Conservation (phyloP, 2,797 vertebrate species). For the Phylloscopus collybita region DNA sequence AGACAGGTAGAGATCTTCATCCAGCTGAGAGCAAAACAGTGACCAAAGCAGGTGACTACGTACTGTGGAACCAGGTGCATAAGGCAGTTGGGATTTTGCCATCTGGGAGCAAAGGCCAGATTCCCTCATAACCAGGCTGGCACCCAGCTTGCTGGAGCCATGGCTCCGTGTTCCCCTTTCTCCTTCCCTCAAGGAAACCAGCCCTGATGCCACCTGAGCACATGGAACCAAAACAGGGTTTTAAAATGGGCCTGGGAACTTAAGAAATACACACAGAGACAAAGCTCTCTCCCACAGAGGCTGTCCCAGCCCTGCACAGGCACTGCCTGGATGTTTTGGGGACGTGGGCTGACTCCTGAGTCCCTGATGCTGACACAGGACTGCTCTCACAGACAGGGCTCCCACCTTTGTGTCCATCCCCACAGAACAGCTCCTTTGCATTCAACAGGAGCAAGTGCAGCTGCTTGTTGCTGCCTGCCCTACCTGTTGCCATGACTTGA, state of each 20-base stretch:
- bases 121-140: neutral
- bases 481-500: neutral
- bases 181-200: neutral
- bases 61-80: neutral
- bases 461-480: neutral
- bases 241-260: neutral
- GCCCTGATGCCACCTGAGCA: neutral
- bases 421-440: neutral
- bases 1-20: neutral
- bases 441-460: neutral
- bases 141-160: neutral
- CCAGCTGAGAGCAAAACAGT: neutral
- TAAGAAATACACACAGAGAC: accelerated
- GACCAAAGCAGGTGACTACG: neutral
- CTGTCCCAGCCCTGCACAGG: neutral
- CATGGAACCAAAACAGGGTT: accelerated
- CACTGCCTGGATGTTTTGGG: accelerated
- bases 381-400: neutral
- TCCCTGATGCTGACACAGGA: neutral
- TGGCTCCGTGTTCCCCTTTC: accelerated
- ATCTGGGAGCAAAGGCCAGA: neutral
- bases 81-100: neutral
- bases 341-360: accelerated
- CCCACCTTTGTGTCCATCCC: neutral
- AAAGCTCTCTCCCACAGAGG: neutral